A percentile compares a stretch with the other conserved stretches of the same genome.
Conservation (phyloP, 2,888 invertebrate genomes). For the Parthenolecanium corni region DNA sequence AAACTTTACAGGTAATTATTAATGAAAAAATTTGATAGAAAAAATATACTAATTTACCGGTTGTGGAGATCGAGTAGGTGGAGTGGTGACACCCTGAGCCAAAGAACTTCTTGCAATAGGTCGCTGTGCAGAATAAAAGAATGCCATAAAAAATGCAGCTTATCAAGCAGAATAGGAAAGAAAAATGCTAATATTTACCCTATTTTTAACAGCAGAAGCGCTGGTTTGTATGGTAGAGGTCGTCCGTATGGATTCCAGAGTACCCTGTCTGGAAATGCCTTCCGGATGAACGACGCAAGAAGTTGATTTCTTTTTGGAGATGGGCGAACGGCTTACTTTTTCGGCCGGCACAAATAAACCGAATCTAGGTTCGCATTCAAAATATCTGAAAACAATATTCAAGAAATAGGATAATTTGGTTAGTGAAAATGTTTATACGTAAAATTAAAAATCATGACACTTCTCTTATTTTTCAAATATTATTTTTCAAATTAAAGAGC, state of each 20-base stretch:
- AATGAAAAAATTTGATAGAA: not conserved
- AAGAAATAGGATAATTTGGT: not conserved
- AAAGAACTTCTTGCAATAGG: slow-evolving; percentile 8
- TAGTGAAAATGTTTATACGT: not conserved
- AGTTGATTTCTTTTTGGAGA: slow-evolving; percentile 51
- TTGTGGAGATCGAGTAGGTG: slow-evolving; percentile 12
- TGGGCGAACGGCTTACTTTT: slow-evolving; percentile 79
- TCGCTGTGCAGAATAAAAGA: slow-evolving; percentile 8
- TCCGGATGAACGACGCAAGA: slow-evolving; percentile 50
- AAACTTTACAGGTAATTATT: not conserved
- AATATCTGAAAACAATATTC: slow-evolving; percentile 58
- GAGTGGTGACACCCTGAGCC: slow-evolving; percentile 5
- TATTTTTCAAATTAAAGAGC: not conserved
- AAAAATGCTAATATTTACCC: not conserved
- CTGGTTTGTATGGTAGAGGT: slow-evolving; percentile 43
- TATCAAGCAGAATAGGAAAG: not conserved
- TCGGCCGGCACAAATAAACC: slow-evolving; percentile 87
- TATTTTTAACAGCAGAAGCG: slow-evolving; percentile 32
- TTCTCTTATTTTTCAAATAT: not conserved
- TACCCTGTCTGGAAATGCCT: slow-evolving; percentile 58
- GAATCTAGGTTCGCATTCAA: slow-evolving; percentile 78
- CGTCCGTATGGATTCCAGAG: slow-evolving; percentile 71
- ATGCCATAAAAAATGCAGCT: not conserved
- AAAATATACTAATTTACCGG: slow-evolving; percentile 13
- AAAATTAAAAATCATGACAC: not conserved